A percentile compares a stretch with the other conserved stretches of the same genome.
These are phyloP conservation scores for Rallus limicola DNA, from an alignment of 2,113 vertebrate genomes.

Conservation along the genomic window DNA sequence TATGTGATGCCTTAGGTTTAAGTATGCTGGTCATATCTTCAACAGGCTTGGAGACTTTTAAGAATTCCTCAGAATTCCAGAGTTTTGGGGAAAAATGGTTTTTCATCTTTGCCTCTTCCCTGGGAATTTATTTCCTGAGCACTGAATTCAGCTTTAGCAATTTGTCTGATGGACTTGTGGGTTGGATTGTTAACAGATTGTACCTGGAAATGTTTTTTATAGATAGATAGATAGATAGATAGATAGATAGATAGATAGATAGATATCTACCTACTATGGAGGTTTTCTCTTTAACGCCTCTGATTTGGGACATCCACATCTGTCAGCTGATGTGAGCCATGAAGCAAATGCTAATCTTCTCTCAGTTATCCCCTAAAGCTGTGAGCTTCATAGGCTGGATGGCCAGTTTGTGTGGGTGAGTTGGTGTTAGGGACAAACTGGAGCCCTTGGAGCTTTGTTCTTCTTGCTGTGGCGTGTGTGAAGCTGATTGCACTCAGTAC, in stretches of 20 bases:
- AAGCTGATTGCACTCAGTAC: neutral
- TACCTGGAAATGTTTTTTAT: neutral
- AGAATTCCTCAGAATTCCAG: neutral
- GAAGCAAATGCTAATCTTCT: neutral
- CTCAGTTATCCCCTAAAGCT: neutral
- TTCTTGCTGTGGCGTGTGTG: neutral
- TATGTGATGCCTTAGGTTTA: neutral
- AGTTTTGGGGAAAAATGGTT: neutral
- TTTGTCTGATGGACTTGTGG: neutral
- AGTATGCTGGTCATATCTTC: neutral
- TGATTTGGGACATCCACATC: neutral
- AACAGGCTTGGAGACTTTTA: neutral
- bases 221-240: neutral
- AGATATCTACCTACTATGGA: too few relatives aligned
- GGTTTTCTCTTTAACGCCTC: neutral
- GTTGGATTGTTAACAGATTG: neutral
- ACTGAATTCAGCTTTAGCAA: neutral
- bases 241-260: neutral
- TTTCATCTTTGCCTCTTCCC: neutral
- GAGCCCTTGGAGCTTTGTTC: neutral
- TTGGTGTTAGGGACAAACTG: neutral
- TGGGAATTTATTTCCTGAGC: neutral
- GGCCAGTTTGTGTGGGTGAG: rapidly evolving
- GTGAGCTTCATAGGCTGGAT: too few relatives aligned
- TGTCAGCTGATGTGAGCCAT: neutral